Evolutionary conservation across 1,140 invertebrate species (phyloP).

Genomic region (Bombus polaris): DNA sequence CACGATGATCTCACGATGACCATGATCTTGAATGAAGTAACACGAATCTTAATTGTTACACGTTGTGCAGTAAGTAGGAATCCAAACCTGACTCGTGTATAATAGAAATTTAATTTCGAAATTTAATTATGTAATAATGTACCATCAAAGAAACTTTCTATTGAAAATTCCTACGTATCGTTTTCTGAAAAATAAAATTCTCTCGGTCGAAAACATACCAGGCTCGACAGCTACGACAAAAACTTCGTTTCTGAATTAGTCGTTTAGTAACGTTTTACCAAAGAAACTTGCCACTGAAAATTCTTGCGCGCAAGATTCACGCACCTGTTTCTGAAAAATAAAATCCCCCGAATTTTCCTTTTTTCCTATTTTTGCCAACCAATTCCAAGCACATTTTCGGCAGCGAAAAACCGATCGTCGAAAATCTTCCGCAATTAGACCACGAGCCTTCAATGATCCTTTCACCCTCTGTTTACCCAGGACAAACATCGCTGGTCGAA

Average conservation of each 20-base stretch:
- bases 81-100: neutral
- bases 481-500: conserved; percentile 25
- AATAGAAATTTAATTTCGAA: neutral
- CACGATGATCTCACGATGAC: neutral
- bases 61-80: neutral
- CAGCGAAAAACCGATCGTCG: neutral
- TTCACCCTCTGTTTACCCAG: conserved; percentile 49
- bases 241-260: neutral
- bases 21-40: neutral
- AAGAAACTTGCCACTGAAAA: neutral
- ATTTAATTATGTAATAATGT: neutral
- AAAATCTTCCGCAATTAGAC: conserved; percentile 44
- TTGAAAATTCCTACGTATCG: no score
- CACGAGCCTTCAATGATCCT: neutral
- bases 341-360: neutral
- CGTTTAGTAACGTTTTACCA: neutral
- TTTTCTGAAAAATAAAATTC: no score
- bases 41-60: neutral
- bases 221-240: no score
- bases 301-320: neutral
- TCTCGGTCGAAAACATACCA: neutral
- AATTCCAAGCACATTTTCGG: neutral
- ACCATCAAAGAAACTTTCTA: neutral
- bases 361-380: no score
- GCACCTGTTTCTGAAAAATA: neutral